A percentile compares a stretch with the other conserved stretches of the same genome.
Evolutionary conservation across 2,888 invertebrate species (phyloP).

Genomic region (Acleris cristana): DNA sequence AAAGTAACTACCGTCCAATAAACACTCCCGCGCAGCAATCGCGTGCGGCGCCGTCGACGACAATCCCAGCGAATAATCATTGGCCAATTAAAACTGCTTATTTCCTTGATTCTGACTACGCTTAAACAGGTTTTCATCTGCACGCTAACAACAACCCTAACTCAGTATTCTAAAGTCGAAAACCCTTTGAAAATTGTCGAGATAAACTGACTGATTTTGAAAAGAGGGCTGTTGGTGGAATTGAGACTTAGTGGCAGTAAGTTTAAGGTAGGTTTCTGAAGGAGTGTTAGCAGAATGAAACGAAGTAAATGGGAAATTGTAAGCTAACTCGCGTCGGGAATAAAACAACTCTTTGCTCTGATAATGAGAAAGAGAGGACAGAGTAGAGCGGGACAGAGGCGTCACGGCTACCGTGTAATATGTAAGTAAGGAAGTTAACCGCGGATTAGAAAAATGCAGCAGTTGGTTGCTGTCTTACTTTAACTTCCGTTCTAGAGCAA

Average conservation of each 20-base stretch:
- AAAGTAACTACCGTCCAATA: background rate
- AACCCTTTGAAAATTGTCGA: conserved; percentile 41
- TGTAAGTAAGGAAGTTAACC: too few species aligned
- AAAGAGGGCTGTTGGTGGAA: conserved; percentile 10
- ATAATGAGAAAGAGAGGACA: conserved; percentile 73
- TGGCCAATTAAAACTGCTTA: conserved; percentile 36
- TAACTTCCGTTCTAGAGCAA: too few species aligned
- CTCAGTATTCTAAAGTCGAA: conserved; percentile 42
- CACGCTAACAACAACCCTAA: conserved; percentile 51
- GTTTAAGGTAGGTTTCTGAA: conserved; percentile 8
- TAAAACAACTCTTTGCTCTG: conserved; percentile 82
- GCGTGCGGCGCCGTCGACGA: conserved; percentile 31
- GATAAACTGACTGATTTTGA: conserved; percentile 25
- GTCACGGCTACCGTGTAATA: background rate
- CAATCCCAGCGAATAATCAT: conserved; percentile 32
- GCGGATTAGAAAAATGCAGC: too few species aligned
- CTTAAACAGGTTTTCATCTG: conserved; percentile 22
- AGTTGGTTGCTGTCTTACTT: too few species aligned
- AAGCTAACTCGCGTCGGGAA: conserved; percentile 74
- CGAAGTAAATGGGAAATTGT: conserved; percentile 80
- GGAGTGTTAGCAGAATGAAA: conserved; percentile 53
- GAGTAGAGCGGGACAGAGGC: conserved; percentile 10
- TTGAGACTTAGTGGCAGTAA: conserved; percentile 27
- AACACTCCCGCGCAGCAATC: conserved; percentile 7
- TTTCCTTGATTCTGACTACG: conserved; percentile 30